Conservation (phyloP, 2,797 vertebrate genomes). For the Fistularia tabacaria region DNA sequence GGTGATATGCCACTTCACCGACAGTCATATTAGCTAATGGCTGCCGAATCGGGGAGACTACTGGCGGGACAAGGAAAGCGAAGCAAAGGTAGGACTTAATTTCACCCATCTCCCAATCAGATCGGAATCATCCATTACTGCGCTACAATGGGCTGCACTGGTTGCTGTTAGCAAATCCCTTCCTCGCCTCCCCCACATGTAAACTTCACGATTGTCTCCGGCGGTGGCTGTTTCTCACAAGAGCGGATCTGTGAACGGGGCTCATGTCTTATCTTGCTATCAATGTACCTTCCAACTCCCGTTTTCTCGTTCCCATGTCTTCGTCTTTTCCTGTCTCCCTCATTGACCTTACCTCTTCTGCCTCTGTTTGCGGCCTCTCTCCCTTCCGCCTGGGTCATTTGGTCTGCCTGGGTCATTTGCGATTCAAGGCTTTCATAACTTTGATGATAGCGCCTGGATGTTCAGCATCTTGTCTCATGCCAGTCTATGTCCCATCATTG, state of each 20-base stretch:
- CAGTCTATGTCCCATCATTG: slow-evolving; percentile 74
- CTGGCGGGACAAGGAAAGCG: slow-evolving; percentile 85
- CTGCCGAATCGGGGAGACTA: slow-evolving; percentile 85
- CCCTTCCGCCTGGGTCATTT: slow-evolving; percentile 67
- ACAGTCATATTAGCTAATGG: slow-evolving; percentile 83
- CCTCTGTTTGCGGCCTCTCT: slow-evolving; percentile 70
- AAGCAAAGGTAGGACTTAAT: slow-evolving; percentile 81
- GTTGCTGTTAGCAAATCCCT: slow-evolving; percentile 67
- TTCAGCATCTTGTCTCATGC: slow-evolving; percentile 75
- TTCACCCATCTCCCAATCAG: slow-evolving; percentile 77
- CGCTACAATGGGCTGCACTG: slow-evolving; percentile 74
- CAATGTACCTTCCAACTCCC: slow-evolving; percentile 61
- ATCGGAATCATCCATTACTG: slow-evolving; percentile 76
- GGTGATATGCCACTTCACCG: slow-evolving; percentile 81
- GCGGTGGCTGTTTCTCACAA: slow-evolving; percentile 70
- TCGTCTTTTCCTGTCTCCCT: slow-evolving; percentile 62
- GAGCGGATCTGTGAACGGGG: slow-evolving; percentile 64
- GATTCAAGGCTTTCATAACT: slow-evolving; percentile 66
- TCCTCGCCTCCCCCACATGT: slow-evolving; percentile 66
- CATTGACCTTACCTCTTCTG: slow-evolving; percentile 69
- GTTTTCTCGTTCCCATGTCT: slow-evolving; percentile 66
- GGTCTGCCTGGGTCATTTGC: slow-evolving; percentile 67
- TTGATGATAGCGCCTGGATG: slow-evolving; percentile 68
- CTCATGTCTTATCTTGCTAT: slow-evolving; percentile 70
- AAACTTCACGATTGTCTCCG: slow-evolving; percentile 72